Percentiles rank a stretch among this genome's conserved stretches.
phyloP scores from a whole-genome alignment of 2,797 vertebrate genomes.

The Chromis chromis region DNA sequence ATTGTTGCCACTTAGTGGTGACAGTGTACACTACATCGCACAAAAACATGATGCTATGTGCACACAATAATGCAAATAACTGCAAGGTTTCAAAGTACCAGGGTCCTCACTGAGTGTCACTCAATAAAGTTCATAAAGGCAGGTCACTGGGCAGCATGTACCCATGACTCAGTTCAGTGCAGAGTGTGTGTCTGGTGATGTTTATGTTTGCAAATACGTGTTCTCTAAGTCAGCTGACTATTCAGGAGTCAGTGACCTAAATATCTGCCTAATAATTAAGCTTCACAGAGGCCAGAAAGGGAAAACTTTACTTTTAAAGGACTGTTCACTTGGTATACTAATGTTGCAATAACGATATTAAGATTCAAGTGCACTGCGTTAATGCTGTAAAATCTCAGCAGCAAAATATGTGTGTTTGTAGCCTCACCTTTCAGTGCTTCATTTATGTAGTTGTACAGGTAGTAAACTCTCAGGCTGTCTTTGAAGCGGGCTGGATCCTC shows the following conservation, averaged over 20 bases:
- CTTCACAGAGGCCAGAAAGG: slow-evolving; percentile 26
- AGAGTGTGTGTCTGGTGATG: slow-evolving; percentile 34
- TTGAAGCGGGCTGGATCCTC: slow-evolving; percentile 87
- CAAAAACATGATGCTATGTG: background rate
- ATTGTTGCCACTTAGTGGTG: slow-evolving; percentile 25
- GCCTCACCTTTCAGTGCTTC: slow-evolving; percentile 96
- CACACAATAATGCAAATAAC: background rate
- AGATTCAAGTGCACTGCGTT: background rate
- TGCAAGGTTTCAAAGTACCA: background rate
- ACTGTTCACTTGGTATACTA: background rate
- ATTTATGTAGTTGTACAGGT: slow-evolving; percentile 93
- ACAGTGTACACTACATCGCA: slow-evolving; percentile 7
- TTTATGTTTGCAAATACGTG: slow-evolving; percentile 28
- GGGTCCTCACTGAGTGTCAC: background rate
- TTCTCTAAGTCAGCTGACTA: slow-evolving; percentile 47
- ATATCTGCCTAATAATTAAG: slow-evolving; percentile 81
- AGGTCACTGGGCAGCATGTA: background rate
- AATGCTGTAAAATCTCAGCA: background rate
- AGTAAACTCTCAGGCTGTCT: slow-evolving; percentile 91
- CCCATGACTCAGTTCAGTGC: slow-evolving; percentile 9
- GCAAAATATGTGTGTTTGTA: background rate
- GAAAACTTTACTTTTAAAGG: background rate
- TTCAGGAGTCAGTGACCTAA: slow-evolving; percentile 62
- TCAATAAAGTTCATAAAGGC: slow-evolving; percentile 28
- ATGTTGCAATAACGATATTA: background rate